Conservation (phyloP, 2,113 vertebrate genomes). For the Chaetops frenatus region DNA sequence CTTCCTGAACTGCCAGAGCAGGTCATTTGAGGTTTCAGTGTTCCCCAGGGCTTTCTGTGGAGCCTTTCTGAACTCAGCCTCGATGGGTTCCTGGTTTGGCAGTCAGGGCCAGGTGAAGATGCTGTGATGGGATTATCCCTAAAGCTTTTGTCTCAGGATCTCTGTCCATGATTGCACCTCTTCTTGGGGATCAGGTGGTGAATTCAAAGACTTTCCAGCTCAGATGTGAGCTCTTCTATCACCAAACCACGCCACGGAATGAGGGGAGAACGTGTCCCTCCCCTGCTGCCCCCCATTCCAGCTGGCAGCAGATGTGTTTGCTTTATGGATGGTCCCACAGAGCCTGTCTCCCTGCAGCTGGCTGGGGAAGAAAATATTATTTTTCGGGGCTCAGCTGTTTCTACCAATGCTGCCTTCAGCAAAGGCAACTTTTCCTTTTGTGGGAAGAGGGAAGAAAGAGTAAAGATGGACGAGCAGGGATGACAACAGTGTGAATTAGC, state of each 20-base stretch:
- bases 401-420: not conserved
- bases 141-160: fast-evolving
- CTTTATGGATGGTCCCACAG: not conserved
- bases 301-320: not conserved
- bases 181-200: not conserved
- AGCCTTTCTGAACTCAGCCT: not conserved
- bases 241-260: fast-evolving
- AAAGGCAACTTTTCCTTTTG: not conserved
- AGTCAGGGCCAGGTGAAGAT: not conserved
- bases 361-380: not conserved
- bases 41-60: not conserved
- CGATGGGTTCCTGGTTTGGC: not conserved
- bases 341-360: not conserved
- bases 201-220: not conserved
- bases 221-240: not conserved
- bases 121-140: not conserved
- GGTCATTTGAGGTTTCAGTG: not conserved
- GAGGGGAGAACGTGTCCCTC: fast-evolving
- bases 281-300: not conserved
- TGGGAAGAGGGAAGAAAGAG: not conserved
- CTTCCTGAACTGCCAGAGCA: not conserved
- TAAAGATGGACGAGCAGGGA: not conserved
- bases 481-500: constrained; percentile 22
- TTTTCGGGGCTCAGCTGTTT: not conserved
- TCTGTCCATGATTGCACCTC: not conserved